These are phyloP conservation scores for Mactromeris polynyma DNA, from an alignment of 2,888 invertebrate genomes.

Conservation along the genomic window DNA sequence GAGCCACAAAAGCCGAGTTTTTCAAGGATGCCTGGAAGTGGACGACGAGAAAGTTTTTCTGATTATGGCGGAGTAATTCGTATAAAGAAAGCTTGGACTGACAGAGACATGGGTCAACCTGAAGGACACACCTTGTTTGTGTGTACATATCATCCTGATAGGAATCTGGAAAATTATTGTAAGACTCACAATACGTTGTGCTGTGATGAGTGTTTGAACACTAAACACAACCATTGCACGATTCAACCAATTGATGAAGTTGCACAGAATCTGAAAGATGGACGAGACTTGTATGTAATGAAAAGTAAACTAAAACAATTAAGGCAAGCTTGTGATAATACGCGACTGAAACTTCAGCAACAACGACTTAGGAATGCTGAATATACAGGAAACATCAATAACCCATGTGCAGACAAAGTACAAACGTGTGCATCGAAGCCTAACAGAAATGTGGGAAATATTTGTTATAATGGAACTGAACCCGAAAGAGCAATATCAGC, in stretches of 20 bases:
- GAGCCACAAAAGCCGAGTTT: neutral
- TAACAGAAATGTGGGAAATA: neutral
- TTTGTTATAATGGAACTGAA: neutral
- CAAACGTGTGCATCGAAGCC: neutral
- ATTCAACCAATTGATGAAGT: constrained; percentile 52
- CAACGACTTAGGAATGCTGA: neutral
- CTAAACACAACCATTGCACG: constrained; percentile 18
- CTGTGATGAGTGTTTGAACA: constrained; percentile 37
- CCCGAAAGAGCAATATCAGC: neutral
- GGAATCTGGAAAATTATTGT: constrained; percentile 40
- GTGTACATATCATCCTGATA: constrained; percentile 23
- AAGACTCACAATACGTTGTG: constrained; percentile 28
- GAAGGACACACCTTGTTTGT: neutral
- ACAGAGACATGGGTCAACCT: neutral
- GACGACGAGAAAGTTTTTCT: constrained; percentile 2
- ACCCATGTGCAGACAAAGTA: neutral
- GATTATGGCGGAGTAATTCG: constrained; percentile 8
- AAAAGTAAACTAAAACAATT: neutral
- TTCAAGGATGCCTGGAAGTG: neutral
- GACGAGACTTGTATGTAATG: neutral
- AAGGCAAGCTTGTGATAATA: neutral
- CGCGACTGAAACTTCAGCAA: neutral
- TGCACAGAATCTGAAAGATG: neutral
- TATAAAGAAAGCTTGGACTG: neutral
- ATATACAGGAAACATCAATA: neutral